phyloP scores from a whole-genome alignment of 2,113 vertebrate species.

The Naja naja region DNA sequence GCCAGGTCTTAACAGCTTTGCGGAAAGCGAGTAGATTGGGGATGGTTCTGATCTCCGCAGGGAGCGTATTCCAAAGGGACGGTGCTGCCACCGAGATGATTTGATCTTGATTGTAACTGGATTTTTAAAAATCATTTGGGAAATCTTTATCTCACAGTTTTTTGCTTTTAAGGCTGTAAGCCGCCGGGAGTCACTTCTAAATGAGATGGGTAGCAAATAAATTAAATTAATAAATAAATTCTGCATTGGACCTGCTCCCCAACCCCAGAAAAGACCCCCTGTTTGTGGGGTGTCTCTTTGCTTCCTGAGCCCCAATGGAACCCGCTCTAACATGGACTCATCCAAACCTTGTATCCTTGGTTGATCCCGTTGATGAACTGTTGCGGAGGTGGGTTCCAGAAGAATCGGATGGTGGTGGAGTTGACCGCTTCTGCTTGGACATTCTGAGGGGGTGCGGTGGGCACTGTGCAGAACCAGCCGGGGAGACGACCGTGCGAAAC shows the following conservation, averaged over 20 bases:
- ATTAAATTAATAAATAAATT: too few species aligned
- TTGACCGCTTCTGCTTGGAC: conserved; percentile 84
- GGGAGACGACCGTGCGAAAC: background rate
- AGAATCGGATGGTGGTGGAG: conserved; percentile 87
- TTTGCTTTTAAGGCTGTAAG: too few species aligned
- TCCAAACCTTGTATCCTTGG: conserved; percentile 91
- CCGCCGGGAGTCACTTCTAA: too few species aligned
- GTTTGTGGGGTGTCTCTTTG: background rate
- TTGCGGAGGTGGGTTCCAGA: conserved; percentile 91
- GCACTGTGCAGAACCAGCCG: conserved; percentile 71
- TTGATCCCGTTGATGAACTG: conserved; percentile 97
- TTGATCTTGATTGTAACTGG: too few species aligned
- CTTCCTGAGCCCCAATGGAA: background rate
- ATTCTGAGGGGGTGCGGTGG: conserved; percentile 90
- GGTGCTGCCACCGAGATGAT: too few species aligned
- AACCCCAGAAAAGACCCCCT: background rate
- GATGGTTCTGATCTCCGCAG: too few species aligned
- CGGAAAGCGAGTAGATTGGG: too few species aligned
- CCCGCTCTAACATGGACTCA: fast-evolving
- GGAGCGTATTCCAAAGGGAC: too few species aligned
- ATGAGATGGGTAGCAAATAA: too few species aligned
- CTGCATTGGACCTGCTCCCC: background rate
- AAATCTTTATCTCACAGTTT: too few species aligned
- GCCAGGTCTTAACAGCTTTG: too few species aligned
- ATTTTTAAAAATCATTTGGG: too few species aligned